Evolutionary conservation across 2,113 vertebrate species (phyloP).

Genomic region (Trachemys scripta): DNA sequence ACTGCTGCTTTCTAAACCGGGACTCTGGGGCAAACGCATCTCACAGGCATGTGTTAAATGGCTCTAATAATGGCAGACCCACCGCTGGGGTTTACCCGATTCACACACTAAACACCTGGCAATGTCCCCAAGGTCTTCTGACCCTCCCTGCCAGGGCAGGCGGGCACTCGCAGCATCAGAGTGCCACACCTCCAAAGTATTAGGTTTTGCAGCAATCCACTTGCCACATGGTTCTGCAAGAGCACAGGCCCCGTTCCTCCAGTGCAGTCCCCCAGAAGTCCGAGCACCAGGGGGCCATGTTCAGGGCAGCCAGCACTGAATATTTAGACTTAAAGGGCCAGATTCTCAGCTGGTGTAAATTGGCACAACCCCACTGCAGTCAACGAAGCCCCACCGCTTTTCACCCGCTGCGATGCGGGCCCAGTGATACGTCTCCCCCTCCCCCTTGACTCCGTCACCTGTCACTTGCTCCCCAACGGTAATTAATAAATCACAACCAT

Average conservation of each 20-base stretch:
- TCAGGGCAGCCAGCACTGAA: neutral
- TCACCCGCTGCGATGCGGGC: neutral
- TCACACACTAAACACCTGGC: neutral
- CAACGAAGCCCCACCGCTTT: neutral
- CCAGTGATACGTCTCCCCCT: neutral
- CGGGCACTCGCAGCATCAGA: too few species aligned
- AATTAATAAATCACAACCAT: neutral
- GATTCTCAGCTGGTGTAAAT: neutral
- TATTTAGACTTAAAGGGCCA: neutral
- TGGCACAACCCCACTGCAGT: neutral
- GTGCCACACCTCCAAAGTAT: neutral
- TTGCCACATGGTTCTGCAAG: neutral
- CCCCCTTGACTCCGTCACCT: neutral
- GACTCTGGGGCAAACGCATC: neutral
- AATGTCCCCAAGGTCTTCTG: neutral
- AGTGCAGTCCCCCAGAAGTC: neutral
- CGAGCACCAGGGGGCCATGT: neutral
- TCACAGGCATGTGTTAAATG: neutral
- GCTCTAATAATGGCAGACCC: neutral
- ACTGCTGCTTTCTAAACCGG: neutral
- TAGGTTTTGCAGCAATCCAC: neutral
- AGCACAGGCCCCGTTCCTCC: neutral
- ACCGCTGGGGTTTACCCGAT: neutral
- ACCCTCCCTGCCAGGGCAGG: neutral
- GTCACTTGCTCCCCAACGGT: accelerated